Base-by-base conservation (phyloP, 2,797 vertebrate species). In the Perodicticus potto region DNA sequence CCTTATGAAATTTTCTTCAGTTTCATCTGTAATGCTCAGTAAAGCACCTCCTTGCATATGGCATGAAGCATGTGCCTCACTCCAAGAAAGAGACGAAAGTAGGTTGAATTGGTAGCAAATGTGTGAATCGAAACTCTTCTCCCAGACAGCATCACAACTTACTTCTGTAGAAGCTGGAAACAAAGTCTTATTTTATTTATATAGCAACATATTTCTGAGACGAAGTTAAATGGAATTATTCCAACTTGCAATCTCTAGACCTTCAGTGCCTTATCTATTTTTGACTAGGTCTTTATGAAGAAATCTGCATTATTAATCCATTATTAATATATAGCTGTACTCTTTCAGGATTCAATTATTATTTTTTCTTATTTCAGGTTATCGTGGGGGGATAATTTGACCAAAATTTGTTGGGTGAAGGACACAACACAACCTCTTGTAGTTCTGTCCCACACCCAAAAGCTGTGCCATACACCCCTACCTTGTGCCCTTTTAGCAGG, bases 21-120 rank as follows among this genome's bases (percentile, higher is more conserved):
- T 97, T 3, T 98, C 97, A 97, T 97, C 95, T 8, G 97, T 98
- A 97, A 99, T 98, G 95, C 99, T 99, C 81, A 99, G 98, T 90
- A 99, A 98, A 96, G 99, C 98, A 20, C 99, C 99, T 89, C 99
- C 99, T 96, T 99, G 99, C 92, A 99, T 98, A 97, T 98, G 99
- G 95, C 99, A 99, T 89, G 99, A 98, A 1, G 98, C 97, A 96
- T 98, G 98, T 1, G 99, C 99, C 97, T 99, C 99, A 2, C 74
- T 99, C 99, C 99, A 99, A 49, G 99, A 99, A 27, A 99, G 98
- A 78, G 99, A 98, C 20, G 99, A 99, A 17, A 98, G 98, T 27
- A 99, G 95, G 98, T 99, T 99, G 98, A 99, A 99, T 98, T 99
- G 99, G 98, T 99, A 99, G 96, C 99, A 99, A 3, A 99, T 84